phyloP scores from a whole-genome alignment of 2,888 invertebrate genomes.

The Epinotia nisella region DNA sequence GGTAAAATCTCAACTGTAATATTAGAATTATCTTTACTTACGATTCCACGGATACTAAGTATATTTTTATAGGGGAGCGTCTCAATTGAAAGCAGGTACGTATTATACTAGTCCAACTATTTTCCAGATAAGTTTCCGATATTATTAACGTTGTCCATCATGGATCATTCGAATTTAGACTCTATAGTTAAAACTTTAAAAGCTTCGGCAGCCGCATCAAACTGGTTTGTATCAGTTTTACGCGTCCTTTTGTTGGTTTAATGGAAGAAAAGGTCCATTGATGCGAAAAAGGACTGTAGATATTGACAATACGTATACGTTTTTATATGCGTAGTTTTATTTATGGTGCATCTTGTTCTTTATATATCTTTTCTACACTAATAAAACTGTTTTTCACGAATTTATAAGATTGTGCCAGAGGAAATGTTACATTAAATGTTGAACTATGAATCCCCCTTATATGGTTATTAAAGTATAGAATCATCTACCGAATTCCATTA shows the following conservation, averaged over 20 bases:
- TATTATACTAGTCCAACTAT: slow-evolving; percentile 27
- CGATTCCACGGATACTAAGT: background rate
- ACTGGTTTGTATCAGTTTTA: slow-evolving; percentile 25
- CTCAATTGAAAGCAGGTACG: slow-evolving; percentile 12
- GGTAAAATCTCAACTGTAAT: background rate
- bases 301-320: background rate
- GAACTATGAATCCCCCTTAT: no score
- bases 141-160: background rate
- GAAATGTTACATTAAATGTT: no score
- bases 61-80: background rate
- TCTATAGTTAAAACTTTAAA: background rate
- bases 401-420: no score
- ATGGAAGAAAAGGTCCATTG: slow-evolving; percentile 32
- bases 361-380: background rate
- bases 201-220: background rate
- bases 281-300: slow-evolving; percentile 14
- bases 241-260: slow-evolving; percentile 24
- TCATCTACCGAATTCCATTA: no score
- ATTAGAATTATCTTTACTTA: background rate
- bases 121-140: slow-evolving; percentile 12
- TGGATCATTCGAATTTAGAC: background rate
- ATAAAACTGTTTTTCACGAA: background rate
- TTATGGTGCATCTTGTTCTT: background rate
- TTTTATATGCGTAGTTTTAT: background rate
- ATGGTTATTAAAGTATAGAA: no score